Percentiles rank a stretch among this genome's conserved stretches.
Evolutionary conservation across 2,113 vertebrate genomes (phyloP).

Genomic region (Furnarius figulus): DNA sequence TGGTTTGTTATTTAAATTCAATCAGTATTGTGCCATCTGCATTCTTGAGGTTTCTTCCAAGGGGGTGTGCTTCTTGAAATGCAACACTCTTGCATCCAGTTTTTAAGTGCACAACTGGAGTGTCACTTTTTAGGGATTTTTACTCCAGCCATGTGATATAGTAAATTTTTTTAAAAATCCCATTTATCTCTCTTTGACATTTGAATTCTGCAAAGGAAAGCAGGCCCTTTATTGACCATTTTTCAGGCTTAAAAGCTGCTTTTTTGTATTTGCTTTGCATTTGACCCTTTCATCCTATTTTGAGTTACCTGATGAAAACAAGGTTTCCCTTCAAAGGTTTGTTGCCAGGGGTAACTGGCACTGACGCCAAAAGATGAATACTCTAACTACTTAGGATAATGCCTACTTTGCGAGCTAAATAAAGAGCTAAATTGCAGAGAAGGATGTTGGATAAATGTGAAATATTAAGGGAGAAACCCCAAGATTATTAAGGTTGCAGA

Average conservation of each 20-base stretch:
- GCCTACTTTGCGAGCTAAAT: conserved; percentile 80
- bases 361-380: conserved; percentile 76
- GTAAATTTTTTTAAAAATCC: not conserved
- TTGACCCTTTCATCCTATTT: conserved; percentile 73
- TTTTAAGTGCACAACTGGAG: not conserved
- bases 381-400: conserved; percentile 79
- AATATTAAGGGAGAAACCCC: conserved; percentile 60
- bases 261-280: conserved; percentile 50
- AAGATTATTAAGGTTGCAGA: conserved; percentile 30
- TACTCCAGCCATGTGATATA: not conserved
- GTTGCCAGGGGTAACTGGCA: conserved; percentile 79
- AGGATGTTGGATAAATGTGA: conserved; percentile 69
- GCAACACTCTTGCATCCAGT: accelerated
- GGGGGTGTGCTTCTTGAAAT: not conserved
- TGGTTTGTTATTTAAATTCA: not conserved
- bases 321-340: conserved; percentile 72
- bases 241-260: conserved; percentile 35
- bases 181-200: not conserved
- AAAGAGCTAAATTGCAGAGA: conserved; percentile 79
- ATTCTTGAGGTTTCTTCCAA: not conserved
- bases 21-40: not conserved
- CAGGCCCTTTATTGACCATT: conserved; percentile 14
- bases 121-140: not conserved
- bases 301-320: conserved; percentile 72
- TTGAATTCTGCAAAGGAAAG: conserved; percentile 50